Percentiles rank a stretch among this genome's conserved stretches.
These are phyloP conservation scores for Dioctria linearis DNA, from an alignment of 2,888 invertebrate genomes.

Conservation along the genomic window DNA sequence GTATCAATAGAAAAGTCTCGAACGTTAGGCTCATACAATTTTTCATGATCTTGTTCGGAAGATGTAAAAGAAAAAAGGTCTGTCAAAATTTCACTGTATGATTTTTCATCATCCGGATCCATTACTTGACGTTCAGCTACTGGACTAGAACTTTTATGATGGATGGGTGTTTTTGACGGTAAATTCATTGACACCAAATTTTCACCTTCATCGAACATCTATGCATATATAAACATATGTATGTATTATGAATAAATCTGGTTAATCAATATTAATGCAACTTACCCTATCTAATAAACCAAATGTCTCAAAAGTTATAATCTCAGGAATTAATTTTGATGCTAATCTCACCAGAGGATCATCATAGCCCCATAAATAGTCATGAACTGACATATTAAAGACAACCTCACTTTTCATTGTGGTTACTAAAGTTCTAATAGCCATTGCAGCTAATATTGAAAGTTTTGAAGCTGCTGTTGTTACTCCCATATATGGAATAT, in stretches of 20 bases:
- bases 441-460: conserved; percentile 73
- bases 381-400: conserved; percentile 76
- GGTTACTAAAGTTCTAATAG: conserved; percentile 74
- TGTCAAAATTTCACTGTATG: conserved; percentile 70
- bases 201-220: conserved; percentile 77
- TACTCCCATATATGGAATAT: conserved; percentile 78
- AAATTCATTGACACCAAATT: conserved; percentile 75
- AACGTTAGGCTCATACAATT: conserved; percentile 62
- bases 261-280: conserved; percentile 54
- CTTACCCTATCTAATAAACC: conserved; percentile 87
- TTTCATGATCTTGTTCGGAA: conserved; percentile 63
- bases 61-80: conserved; percentile 55
- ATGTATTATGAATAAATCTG: conserved; percentile 48
- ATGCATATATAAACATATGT: conserved; percentile 58
- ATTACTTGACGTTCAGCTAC: conserved; percentile 40
- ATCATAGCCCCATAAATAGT: conserved; percentile 87
- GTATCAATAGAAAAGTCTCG: conserved; percentile 74
- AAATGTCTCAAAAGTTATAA: conserved; percentile 85
- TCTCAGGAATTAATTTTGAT: conserved; percentile 80
- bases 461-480: conserved; percentile 66
- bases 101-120: conserved; percentile 60
- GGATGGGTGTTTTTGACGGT: conserved; percentile 67
- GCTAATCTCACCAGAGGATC: conserved; percentile 82
- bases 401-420: conserved; percentile 76
- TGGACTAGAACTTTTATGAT: conserved; percentile 51